Conservation (phyloP, 2,797 vertebrate species). For the Vespertilio murinus region DNA sequence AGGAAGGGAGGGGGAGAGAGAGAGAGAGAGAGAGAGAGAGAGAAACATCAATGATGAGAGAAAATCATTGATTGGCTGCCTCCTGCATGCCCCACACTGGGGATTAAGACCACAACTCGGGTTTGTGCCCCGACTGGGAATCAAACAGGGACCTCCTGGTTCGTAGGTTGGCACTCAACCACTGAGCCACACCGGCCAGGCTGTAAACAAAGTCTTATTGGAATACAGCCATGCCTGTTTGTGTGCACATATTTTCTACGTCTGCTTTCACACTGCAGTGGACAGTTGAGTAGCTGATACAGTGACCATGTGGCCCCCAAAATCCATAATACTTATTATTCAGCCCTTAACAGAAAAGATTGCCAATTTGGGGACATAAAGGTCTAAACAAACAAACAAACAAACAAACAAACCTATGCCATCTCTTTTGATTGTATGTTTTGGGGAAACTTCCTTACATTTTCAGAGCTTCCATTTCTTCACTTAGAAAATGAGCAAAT, state of each 20-base stretch:
- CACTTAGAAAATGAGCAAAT: neutral
- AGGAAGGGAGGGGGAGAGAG: no score
- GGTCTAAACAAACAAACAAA: neutral
- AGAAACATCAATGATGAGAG: no score
- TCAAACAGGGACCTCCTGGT: no score
- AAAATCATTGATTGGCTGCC: no score
- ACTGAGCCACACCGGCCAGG: no score
- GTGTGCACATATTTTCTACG: neutral
- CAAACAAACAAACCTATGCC: neutral
- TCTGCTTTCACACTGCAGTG: neutral
- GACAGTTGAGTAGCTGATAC: neutral
- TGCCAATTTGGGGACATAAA: neutral
- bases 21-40: no score
- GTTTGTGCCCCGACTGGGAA: no score
- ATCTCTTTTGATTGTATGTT: neutral
- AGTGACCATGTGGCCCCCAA: neutral
- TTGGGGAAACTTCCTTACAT: neutral
- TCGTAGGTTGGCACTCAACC: no score
- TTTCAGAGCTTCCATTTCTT: slow-evolving; percentile 15
- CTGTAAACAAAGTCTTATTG: slow-evolving; percentile 16
- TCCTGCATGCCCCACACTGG: no score
- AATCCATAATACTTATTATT: neutral
- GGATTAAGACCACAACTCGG: no score
- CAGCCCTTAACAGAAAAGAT: neutral
- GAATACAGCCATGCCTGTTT: neutral